A percentile compares a stretch with the other conserved stretches of the same genome.
Evolutionary conservation across 2,113 vertebrate genomes (phyloP).

Genomic region (Elachura formosa): DNA sequence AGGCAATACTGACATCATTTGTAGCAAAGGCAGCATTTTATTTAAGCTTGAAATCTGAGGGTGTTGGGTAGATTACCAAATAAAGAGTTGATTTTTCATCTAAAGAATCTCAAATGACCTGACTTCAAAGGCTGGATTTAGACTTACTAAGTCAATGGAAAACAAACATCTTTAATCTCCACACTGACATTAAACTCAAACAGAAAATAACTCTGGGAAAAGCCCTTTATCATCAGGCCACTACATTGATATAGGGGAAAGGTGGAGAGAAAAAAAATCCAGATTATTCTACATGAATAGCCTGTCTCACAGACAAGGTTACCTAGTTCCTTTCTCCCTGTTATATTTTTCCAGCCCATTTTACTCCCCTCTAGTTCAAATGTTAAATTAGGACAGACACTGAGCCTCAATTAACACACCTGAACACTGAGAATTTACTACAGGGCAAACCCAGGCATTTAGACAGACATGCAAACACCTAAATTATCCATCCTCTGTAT

Average conservation of each 20-base stretch:
- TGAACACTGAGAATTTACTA: background rate
- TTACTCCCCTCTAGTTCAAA: background rate
- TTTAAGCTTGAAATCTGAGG: slow-evolving; percentile 38
- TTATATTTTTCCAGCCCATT: background rate
- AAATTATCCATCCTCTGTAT: background rate
- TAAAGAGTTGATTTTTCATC: slow-evolving; percentile 53
- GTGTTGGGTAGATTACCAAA: slow-evolving; percentile 53
- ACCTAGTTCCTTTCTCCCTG: background rate
- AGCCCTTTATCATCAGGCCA: background rate
- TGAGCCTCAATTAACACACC: background rate
- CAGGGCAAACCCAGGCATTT: background rate
- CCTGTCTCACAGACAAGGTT: background rate
- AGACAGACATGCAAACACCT: background rate
- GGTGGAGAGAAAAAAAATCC: background rate
- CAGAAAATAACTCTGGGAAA: slow-evolving; percentile 39
- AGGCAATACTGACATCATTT: slow-evolving; percentile 60
- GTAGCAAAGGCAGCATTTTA: slow-evolving; percentile 37
- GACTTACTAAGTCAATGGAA: slow-evolving; percentile 19
- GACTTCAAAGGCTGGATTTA: slow-evolving; percentile 51
- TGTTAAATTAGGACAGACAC: background rate
- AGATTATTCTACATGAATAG: background rate
- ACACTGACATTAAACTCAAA: slow-evolving; percentile 12
- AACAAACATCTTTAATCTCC: slow-evolving; percentile 60
- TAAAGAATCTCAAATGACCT: slow-evolving; percentile 39
- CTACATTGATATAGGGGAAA: background rate